Evolutionary conservation across 2,888 invertebrate species (phyloP).

Genomic region (Chrysolina haemoptera): DNA sequence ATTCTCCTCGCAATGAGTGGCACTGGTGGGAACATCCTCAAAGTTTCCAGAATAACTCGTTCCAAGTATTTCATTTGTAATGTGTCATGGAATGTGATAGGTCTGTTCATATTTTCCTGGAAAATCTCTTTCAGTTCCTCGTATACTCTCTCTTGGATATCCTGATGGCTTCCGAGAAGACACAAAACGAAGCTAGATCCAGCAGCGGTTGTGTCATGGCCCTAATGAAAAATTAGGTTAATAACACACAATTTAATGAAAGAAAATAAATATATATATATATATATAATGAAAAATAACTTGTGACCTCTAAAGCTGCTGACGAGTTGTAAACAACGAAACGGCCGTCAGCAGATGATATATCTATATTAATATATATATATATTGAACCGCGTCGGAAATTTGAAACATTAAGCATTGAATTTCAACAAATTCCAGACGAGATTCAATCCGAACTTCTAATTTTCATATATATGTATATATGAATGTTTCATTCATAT

Average conservation of each 20-base stretch:
- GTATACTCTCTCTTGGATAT: constrained; percentile 81
- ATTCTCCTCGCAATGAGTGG: constrained; percentile 83
- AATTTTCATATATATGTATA: no score
- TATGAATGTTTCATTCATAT: no score
- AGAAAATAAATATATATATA: neutral
- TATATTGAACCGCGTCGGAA: no score
- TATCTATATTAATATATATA: no score
- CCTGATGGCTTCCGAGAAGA: constrained; percentile 81
- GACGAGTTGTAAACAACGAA: no score
- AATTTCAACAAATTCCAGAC: no score
- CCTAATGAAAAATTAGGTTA: constrained; percentile 59
- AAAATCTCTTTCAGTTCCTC: constrained; percentile 82
- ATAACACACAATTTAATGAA: neutral
- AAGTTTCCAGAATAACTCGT: constrained; percentile 85
- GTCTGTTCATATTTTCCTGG: constrained; percentile 79
- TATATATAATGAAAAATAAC: no score
- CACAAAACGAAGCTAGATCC: constrained; percentile 88
- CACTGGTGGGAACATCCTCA: constrained; percentile 86
- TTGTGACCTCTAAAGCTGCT: no score
- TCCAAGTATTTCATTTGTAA: constrained; percentile 90
- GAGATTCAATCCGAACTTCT: no score
- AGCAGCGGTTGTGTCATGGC: constrained; percentile 87
- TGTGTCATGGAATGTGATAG: constrained; percentile 86
- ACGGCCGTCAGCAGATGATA: no score
- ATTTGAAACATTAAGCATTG: no score